Base-by-base conservation (phyloP, 2,797 vertebrate genomes). In the Pogoniulus pusillus region DNA sequence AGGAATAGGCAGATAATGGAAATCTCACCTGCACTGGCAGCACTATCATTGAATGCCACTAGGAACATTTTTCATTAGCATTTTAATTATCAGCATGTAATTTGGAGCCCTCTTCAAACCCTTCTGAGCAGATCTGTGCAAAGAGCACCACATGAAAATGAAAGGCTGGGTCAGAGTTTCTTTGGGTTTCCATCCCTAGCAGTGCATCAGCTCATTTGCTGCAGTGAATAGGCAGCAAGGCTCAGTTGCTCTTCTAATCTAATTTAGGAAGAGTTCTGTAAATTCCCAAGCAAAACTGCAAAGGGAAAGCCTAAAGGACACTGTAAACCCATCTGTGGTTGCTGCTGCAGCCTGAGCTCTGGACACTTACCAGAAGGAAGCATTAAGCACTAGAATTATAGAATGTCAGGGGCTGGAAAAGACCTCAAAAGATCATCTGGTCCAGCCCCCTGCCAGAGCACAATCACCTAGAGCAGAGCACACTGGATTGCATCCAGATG, bases 21-120 rank as follows among this genome's bases (percentile, higher is more conserved):
- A 90, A 87, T 71, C 85, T 93, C 68, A 84, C 60, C 72, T 79
- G 60, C 57, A 69, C 84, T 69, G 57, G 74, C 73, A 87, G 27
- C 15, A 29, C 58, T 76, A 39, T 59, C 87, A 77, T 35, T 63
- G 29, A 69, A 87, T 35, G 30, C 84, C 32, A 26, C 1, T 54
- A 60, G 90, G 84, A 84, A n/a, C 49, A 34, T 19, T 80, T 68
- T 82, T 37, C 89, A 92, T 95, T 89, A 92, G 79, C 63, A 45
- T 78, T 93, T 90, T 80, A 76, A 91, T 90, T 93, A 41, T 22
- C 70, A 78, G 73, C 47, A 88, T 73, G 76, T 85, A 76, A 69
- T 76, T 72, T 73, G 49, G 70, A 95, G 74, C 30, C 41, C 32
- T 87, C 66, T 82, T 64, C 37, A 83, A 71, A 34, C 47, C 63